Conservation (phyloP, 2,797 vertebrate species). For the Pseudochromis fuscus region DNA sequence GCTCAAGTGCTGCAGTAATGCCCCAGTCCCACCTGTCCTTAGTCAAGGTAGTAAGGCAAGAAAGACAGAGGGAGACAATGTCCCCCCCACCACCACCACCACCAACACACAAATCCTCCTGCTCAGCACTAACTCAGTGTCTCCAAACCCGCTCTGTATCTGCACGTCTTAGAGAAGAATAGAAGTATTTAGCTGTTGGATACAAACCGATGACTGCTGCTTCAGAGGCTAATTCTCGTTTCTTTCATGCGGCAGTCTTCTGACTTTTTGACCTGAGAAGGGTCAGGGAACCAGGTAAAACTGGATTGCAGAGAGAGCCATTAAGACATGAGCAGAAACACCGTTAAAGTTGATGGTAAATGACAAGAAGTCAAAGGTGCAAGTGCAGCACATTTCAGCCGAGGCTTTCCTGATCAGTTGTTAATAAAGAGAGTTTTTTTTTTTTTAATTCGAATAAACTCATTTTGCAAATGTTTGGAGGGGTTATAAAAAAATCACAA, state of each 20-base stretch:
- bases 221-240: conserved; percentile 64
- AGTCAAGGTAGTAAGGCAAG: conserved; percentile 44
- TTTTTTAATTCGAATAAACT: background rate
- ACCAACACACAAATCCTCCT: conserved; percentile 74
- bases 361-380: conserved; percentile 54
- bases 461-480: background rate
- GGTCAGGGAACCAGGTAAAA: conserved; percentile 56
- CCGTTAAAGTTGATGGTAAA: conserved; percentile 36
- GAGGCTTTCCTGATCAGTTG: conserved; percentile 4
- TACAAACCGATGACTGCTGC: conserved; percentile 60
- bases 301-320: conserved; percentile 40
- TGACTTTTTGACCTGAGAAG: conserved; percentile 66
- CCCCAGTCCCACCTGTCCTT: conserved; percentile 66
- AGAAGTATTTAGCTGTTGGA: conserved; percentile 65
- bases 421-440: background rate
- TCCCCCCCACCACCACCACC: no score
- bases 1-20: conserved; percentile 75
- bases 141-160: conserved; percentile 64
- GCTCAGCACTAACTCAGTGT: conserved; percentile 54
- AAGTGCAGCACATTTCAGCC: conserved; percentile 13
- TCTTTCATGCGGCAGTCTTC: conserved; percentile 41
- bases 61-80: conserved; percentile 6
- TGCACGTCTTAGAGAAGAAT: conserved; percentile 69
- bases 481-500: conserved; percentile 19
- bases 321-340: conserved; percentile 30